Percentiles rank a stretch among this genome's conserved stretches.
phyloP scores from a whole-genome alignment of 2,797 vertebrate genomes.

The Merluccius polli region DNA sequence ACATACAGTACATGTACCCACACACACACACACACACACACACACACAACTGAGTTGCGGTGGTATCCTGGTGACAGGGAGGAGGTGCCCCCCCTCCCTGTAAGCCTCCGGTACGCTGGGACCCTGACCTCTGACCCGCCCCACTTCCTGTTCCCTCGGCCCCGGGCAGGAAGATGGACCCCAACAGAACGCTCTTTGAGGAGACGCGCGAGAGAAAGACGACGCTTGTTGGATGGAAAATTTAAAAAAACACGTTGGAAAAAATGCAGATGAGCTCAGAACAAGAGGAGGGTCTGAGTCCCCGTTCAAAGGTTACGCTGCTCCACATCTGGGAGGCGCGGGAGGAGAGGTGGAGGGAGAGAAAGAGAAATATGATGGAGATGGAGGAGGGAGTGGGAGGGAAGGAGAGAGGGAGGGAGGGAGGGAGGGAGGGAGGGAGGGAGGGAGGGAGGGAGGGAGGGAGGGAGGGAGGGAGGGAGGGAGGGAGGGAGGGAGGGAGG shows the following conservation, averaged over 20 bases:
- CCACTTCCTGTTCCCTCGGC: conserved; percentile 63
- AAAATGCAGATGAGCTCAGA: conserved; percentile 50
- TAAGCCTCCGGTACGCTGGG: conserved; percentile 47
- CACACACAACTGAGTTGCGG: background rate
- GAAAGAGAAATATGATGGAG: no score
- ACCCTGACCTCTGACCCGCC: conserved; percentile 55
- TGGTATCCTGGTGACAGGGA: conserved; percentile 36
- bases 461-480: conserved; percentile 42
- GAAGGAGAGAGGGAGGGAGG: no score
- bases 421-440: no score
- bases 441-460: conserved; percentile 36
- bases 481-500: conserved; percentile 9
- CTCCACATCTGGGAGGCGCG: background rate
- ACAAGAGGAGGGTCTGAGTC: conserved; percentile 17
- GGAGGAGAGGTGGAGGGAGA: background rate
- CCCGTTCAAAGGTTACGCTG: conserved; percentile 2
- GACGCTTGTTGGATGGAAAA: conserved; percentile 62
- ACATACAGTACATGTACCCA: background rate
- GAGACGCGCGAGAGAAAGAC: conserved; percentile 62
- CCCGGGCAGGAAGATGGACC: conserved; percentile 39
- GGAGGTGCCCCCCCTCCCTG: conserved; percentile 37
- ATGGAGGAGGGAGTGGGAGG: background rate
- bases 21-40: conserved; percentile 12
- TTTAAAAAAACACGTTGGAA: conserved; percentile 44
- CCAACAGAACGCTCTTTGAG: conserved; percentile 72